Conservation (phyloP, 1,140 invertebrate species). For the Brachystomella parvula region DNA sequence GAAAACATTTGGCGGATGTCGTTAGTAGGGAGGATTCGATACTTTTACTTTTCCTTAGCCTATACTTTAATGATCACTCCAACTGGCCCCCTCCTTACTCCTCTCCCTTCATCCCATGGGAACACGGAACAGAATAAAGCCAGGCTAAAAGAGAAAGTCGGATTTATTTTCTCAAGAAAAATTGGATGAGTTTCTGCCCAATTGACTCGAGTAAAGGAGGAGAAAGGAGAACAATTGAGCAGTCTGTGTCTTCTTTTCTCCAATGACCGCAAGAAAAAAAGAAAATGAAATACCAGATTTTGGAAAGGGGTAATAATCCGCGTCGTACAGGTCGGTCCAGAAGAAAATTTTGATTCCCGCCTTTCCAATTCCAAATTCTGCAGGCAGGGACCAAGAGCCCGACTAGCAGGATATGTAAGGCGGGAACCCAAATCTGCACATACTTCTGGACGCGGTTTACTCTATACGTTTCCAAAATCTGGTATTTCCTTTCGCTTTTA, state of each 20-base stretch:
- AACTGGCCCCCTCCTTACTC: background rate
- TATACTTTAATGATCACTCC: background rate
- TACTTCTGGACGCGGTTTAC: no score
- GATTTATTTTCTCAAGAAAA: background rate
- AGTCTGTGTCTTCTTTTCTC: background rate
- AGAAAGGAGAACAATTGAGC: background rate
- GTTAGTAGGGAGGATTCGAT: conserved; percentile 1
- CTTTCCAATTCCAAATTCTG: no score
- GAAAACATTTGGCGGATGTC: conserved; percentile 6
- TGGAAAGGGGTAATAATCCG: no score
- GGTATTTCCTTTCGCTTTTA: no score
- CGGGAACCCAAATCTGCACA: no score
- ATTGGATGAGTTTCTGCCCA: conserved; percentile 8
- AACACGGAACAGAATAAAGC: background rate
- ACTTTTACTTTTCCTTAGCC: background rate
- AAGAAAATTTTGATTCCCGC: no score
- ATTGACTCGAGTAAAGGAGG: background rate
- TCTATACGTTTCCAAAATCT: no score
- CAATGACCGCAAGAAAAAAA: background rate
- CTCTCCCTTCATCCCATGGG: no score
- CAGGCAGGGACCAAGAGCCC: no score
- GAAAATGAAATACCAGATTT: background rate
- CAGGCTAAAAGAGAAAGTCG: background rate
- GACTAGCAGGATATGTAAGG: no score
- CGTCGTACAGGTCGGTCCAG: no score